Percentiles rank a stretch among this genome's conserved stretches.
Evolutionary conservation across 2,113 vertebrate genomes (phyloP).

Genomic region (Sylvia atricapilla): DNA sequence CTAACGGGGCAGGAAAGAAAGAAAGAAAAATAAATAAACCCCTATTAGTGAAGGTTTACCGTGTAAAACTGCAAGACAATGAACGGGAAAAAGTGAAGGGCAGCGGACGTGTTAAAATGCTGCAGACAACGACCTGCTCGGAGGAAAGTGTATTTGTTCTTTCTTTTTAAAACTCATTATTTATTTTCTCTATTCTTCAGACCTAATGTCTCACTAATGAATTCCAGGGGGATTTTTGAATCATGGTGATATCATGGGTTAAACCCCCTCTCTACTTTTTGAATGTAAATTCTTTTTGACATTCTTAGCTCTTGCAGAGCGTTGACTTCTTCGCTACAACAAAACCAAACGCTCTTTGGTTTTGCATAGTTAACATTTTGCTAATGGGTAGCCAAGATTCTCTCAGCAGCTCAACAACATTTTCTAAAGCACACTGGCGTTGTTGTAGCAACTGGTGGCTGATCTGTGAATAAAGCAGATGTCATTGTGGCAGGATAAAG

Average conservation of each 20-base stretch:
- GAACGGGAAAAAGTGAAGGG: conserved; percentile 23
- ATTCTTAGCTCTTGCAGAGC: conserved; percentile 76
- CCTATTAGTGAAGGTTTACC: conserved; percentile 34
- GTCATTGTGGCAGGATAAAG: conserved; percentile 75
- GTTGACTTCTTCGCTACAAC: conserved; percentile 76
- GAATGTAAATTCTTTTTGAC: conserved; percentile 84
- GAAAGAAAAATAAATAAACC: conserved; percentile 15
- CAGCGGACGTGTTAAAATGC: neutral
- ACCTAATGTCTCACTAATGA: conserved; percentile 54
- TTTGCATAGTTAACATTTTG: conserved; percentile 90
- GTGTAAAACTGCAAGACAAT: conserved; percentile 45
- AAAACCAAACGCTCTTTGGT: conserved; percentile 82
- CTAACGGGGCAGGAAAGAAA: neutral
- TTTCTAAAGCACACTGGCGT: conserved; percentile 81
- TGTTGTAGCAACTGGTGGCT: conserved; percentile 84
- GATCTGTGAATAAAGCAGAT: conserved; percentile 88
- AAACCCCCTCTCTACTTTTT: conserved; percentile 74
- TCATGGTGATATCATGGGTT: conserved; percentile 79
- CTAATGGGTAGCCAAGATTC: conserved; percentile 81
- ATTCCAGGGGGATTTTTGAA: conserved; percentile 74
- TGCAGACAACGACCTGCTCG: conserved; percentile 31
- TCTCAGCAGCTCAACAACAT: conserved; percentile 82
- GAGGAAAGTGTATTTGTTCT: conserved; percentile 54
- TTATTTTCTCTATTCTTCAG: conserved; percentile 65
- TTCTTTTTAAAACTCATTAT: conserved; percentile 59